Evolutionary conservation across 2,888 invertebrate genomes (phyloP).

Genomic region (Hirudinaria manillensis): DNA sequence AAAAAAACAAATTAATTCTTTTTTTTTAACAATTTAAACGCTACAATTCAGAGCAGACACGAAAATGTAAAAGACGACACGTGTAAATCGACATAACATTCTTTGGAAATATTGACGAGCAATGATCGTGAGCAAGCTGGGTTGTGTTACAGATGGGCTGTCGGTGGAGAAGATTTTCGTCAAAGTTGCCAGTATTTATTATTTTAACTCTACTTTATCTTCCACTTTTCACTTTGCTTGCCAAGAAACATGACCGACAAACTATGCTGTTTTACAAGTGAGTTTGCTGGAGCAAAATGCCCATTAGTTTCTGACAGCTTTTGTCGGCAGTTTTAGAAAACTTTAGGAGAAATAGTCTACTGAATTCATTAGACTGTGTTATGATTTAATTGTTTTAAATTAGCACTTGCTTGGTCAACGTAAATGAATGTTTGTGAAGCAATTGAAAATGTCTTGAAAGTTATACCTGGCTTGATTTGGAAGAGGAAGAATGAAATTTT

Average conservation of each 20-base stretch:
- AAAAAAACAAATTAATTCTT: no score
- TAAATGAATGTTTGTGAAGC: no score
- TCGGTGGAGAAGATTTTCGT: background rate
- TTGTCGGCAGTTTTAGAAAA: no score
- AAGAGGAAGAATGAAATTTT: no score
- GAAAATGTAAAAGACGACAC: background rate
- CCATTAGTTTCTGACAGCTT: background rate
- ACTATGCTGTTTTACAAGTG: constrained; percentile 18
- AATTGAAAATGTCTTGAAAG: no score
- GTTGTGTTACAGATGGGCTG: background rate
- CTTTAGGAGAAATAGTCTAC: no score
- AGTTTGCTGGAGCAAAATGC: background rate
- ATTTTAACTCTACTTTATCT: background rate
- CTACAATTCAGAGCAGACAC: no score
- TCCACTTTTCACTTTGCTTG: background rate
- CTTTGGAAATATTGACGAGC: background rate
- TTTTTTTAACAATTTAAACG: no score
- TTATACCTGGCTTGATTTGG: no score
- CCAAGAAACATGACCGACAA: constrained; percentile 7
- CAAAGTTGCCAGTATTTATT: background rate
- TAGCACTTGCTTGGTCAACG: no score
- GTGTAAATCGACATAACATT: background rate
- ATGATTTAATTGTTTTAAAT: no score
- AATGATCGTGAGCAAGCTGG: background rate
- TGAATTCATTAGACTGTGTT: no score